Evolutionary conservation across 2,113 vertebrate species (phyloP).

Genomic region (Scartelaos histophorus): DNA sequence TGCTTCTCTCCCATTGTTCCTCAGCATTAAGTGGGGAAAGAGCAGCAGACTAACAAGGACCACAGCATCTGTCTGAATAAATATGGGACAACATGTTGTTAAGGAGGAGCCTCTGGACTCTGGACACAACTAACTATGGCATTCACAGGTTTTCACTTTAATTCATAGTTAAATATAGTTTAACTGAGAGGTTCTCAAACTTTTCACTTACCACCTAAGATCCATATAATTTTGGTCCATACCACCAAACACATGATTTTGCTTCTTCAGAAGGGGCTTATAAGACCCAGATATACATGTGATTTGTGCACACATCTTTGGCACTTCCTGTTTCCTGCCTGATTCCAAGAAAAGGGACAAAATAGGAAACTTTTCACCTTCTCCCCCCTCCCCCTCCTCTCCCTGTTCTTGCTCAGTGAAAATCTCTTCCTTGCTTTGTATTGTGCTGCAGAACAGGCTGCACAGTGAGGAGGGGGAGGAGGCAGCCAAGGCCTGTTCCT

Average conservation of each 20-base stretch:
- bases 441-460: slow-evolving; percentile 67
- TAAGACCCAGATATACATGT: neutral
- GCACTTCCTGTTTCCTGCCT: slow-evolving; percentile 2
- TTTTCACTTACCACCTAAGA: too few relatives aligned
- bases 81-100: slow-evolving; percentile 2
- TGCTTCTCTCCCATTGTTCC: neutral
- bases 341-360: neutral
- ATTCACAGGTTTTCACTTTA: neutral
- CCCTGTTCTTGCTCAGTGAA: slow-evolving; percentile 72
- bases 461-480: slow-evolving; percentile 43
- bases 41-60: slow-evolving; percentile 5
- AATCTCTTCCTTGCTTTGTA: slow-evolving; percentile 74
- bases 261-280: neutral
- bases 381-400: slow-evolving; percentile 39
- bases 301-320: neutral
- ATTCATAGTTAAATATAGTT: neutral
- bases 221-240: too few relatives aligned
- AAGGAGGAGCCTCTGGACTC: neutral
- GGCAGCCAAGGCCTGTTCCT: slow-evolving; percentile 76
- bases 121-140: neutral
- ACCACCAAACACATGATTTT: too few relatives aligned
- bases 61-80: neutral
- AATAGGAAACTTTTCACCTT: slow-evolving; percentile 32
- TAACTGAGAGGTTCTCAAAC: too few relatives aligned
- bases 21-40: neutral